Evolutionary conservation across 2,888 invertebrate genomes (phyloP).

Genomic region (Cheilosia grossa): DNA sequence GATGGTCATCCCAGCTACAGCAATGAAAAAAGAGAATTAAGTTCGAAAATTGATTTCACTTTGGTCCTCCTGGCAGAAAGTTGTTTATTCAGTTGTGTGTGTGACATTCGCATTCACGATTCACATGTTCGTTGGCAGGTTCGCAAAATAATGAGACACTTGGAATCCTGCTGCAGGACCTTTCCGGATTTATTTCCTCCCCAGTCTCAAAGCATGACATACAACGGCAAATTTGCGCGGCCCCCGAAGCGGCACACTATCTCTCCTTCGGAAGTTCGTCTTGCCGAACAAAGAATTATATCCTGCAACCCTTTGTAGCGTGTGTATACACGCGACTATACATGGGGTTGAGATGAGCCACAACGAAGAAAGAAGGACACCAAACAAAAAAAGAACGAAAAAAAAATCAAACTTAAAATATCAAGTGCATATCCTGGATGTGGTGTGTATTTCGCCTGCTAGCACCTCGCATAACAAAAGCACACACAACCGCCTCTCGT

Average conservation of each 20-base stretch:
- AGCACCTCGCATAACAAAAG: constrained; percentile 68
- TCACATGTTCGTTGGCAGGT: constrained; percentile 9
- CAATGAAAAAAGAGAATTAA: constrained; percentile 26
- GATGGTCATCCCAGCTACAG: constrained; percentile 26
- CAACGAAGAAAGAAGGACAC: constrained; percentile 14
- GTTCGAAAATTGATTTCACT: constrained; percentile 42
- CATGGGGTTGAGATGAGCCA: constrained; percentile 28
- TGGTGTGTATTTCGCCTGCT: constrained; percentile 70
- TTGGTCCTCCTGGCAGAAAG: constrained; percentile 29
- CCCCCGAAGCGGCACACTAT: constrained; percentile 56
- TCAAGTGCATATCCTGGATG: constrained; percentile 73
- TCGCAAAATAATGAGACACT: constrained; percentile 71
- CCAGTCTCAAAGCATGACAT: constrained; percentile 44
- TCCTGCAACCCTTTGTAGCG: constrained; percentile 62
- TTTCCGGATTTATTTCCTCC: constrained; percentile 49
- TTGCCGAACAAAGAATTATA: constrained; percentile 64
- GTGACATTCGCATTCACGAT: background rate
- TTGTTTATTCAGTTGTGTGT: constrained; percentile 6
- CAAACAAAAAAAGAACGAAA: constrained; percentile 5
- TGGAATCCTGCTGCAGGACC: constrained; percentile 58
- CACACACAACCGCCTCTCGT: constrained; percentile 70
- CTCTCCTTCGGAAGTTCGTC: constrained; percentile 66
- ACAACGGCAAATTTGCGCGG: constrained; percentile 46
- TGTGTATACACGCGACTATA: background rate
- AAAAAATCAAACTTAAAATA: constrained; percentile 70